Conservation (phyloP, 2,888 invertebrate species). For the Sinhomidia bicolor region DNA sequence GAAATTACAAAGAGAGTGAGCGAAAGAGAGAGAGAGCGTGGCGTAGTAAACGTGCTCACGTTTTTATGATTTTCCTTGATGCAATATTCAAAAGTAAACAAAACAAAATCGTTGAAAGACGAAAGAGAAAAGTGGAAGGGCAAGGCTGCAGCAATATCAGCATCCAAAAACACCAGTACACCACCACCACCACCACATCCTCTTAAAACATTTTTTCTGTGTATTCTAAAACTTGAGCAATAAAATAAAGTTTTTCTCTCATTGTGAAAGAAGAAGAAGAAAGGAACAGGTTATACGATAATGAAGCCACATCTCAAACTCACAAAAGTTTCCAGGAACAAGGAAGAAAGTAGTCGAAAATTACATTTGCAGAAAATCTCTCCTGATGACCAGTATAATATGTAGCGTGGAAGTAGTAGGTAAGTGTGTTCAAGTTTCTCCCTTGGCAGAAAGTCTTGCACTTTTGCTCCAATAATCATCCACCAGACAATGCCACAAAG, state of each 20-base stretch:
- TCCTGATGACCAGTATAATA: too few relatives aligned
- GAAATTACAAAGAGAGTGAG: conserved; percentile 26
- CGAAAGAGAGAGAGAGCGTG: not conserved
- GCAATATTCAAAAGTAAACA: conserved; percentile 71
- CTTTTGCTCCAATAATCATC: too few relatives aligned
- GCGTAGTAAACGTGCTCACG: not conserved
- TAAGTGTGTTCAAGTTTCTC: too few relatives aligned
- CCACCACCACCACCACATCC: not conserved
- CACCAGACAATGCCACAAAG: too few relatives aligned
- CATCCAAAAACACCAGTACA: too few relatives aligned
- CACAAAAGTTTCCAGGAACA: conserved; percentile 15
- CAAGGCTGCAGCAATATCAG: conserved; percentile 50
- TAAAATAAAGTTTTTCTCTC: conserved; percentile 56
- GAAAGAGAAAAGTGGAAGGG: conserved; percentile 24
- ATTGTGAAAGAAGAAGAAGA: conserved; percentile 4
- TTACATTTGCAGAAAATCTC: not conserved
- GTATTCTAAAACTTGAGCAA: conserved; percentile 55
- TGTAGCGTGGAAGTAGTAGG: too few relatives aligned
- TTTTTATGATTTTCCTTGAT: conserved; percentile 55
- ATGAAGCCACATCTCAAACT: not conserved
- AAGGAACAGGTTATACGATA: too few relatives aligned
- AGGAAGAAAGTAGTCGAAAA: conserved; percentile 1
- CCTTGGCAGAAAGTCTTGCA: too few relatives aligned
- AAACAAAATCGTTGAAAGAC: conserved; percentile 56
- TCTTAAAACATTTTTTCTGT: conserved; percentile 1